Base-by-base conservation (phyloP, 2,888 invertebrate species). In the Cynaeus angustus region DNA sequence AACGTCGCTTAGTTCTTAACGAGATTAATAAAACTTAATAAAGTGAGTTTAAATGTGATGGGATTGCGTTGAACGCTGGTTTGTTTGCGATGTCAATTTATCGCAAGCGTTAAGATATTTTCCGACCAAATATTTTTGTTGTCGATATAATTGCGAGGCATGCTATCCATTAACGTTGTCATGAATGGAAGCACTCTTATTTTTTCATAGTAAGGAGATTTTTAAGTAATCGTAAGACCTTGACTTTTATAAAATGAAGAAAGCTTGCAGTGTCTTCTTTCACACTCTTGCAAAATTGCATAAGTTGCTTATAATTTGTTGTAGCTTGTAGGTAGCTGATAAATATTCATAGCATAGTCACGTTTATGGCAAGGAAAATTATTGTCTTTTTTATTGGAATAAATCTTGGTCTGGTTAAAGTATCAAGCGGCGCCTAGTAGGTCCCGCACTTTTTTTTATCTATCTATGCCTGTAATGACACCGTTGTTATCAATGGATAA, bases 141-240 rank as follows among this genome's bases (percentile, higher is more conserved):
- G 41, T n/a, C 48, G 28, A 28, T 28, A 10, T 26, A 28, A n/a
- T 46, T 13, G 12, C 13, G 43, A 43, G 10, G n/a, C 13, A 10
- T 13, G 1, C 13, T 10, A 10, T n/a, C 6, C 21, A 14, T 46
- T 50, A 21, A n/a, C 48, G 10, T 4, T 13, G 38, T 37, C 41
- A 12, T 26, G 43, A 55, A 55, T 56, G 26, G 37, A 38, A 16
- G 41, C 16, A 10, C 21, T 53, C 53, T 53, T 41, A 21, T 56
- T 56, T 56, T 21, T 12, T 38, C n/a, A 16, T 56, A 41, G 16
- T 56, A 38, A 53, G 41, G 41, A 16, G 6, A 28, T 53, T 53
- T 53, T 10, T 50, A 50, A 10, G 26, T 7, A 43, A 30, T 41
- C 26, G 26, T 12, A 41, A 10, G 38, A 43, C 56, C 41, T 56